A percentile compares a stretch with the other conserved stretches of the same genome.
These are phyloP conservation scores for Agriotes lineatus DNA, from an alignment of 2,888 invertebrate genomes.

Conservation along the genomic window DNA sequence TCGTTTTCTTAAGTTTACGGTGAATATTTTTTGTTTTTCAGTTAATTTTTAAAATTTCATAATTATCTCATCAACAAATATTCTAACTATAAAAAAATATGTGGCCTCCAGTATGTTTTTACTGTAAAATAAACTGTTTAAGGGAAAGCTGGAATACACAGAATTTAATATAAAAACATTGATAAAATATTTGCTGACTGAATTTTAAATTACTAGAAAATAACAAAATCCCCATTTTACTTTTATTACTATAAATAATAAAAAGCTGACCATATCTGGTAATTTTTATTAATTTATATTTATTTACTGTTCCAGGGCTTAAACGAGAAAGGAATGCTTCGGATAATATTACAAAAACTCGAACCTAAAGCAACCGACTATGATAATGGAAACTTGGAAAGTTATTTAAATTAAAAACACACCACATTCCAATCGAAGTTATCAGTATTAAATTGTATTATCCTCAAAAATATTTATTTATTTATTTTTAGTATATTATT, in stretches of 20 bases:
- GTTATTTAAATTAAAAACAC: conserved; percentile 4
- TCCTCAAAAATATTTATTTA: conserved; percentile 25
- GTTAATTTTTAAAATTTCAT: too few species aligned
- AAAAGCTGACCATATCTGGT: neutral
- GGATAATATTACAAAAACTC: conserved; percentile 23
- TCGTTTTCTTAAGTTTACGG: too few species aligned
- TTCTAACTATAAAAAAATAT: too few species aligned
- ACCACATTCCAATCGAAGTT: neutral
- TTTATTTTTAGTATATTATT: conserved; percentile 15
- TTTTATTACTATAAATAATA: neutral
- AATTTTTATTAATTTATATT: neutral
- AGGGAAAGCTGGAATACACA: too few species aligned
- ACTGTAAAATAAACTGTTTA: too few species aligned
- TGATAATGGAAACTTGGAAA: conserved; percentile 24
- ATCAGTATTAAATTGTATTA: conserved; percentile 37
- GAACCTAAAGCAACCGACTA: conserved; percentile 9
- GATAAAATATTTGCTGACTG: too few species aligned
- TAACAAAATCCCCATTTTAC: neutral
- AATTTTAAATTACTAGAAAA: too few species aligned
- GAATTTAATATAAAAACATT: too few species aligned
- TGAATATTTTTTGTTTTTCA: too few species aligned
- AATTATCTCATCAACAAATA: too few species aligned
- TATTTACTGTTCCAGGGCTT: conserved; percentile 7
- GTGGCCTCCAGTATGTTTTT: too few species aligned
- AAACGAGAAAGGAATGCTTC: conserved; percentile 17